Evolutionary conservation across 2,797 vertebrate genomes (phyloP), one percentile per base, ranked within the genome.

Genomic region (Botia kubotai): DNA sequence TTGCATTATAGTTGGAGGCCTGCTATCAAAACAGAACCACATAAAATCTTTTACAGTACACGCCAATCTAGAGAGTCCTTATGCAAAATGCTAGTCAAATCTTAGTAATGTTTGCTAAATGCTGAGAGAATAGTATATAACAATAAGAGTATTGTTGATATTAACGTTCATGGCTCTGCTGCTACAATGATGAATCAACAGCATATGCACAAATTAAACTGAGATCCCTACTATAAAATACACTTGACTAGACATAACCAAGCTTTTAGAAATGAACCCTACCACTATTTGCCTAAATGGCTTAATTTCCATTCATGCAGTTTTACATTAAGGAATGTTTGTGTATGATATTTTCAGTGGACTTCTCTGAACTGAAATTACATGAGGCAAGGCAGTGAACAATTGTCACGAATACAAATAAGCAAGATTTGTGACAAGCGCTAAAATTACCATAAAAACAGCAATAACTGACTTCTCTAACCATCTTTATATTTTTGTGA

Each of bases 381-480:
- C 68, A 85, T 62, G 63, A 57, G 79, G 81, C 74, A 79, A 75
- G 62, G 81, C 70, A 71, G 71, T 79, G 81, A 82, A 77, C 79
- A 84, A 86, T 33, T 63, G 48, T 72, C 66, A 78, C 71, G 75
- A 33, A 73, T 81, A 85, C 80, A 75, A 76, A 72, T 85, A 75
- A 62, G 78, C 81, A 66, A 81, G 58, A 50, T 81, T 71, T 55
- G 81, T 86, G 83, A 84, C 72, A 60, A 83, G 79, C 82, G 57
- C 72, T 77, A 62, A 82, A 87, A 77, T 85, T 63, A 85, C 57
- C 79, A 84, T 81, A 58, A 79, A 77, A 81, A 85, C 79, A 48
- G 69, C 50, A 77, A 67, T 81, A 74, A 60, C 26, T 88, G 82
- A 92, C 77, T 29, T 87, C 73, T 87, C 83, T 88, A 89, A 86